These are phyloP conservation scores for Drosophila emarginata DNA, from an alignment of 2,888 invertebrate genomes.

Conservation along the genomic window DNA sequence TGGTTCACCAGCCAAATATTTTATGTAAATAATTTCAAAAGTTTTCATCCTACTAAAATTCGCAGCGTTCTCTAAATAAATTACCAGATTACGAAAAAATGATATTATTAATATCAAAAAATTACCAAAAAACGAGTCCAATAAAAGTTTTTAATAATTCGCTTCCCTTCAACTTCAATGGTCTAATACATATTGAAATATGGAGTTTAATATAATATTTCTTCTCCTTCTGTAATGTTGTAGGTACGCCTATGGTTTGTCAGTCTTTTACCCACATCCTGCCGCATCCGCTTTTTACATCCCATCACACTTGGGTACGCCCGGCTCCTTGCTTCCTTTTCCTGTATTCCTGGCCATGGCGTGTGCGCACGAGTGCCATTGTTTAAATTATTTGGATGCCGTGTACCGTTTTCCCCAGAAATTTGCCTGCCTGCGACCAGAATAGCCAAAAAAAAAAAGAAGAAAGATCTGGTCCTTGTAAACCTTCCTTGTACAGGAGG, in stretches of 20 bases:
- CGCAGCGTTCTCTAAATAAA: no score
- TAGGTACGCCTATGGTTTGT: slow-evolving; percentile 6
- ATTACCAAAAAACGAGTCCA: no score
- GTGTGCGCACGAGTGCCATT: slow-evolving; percentile 74
- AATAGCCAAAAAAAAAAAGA: not conserved
- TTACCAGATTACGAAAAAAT: no score
- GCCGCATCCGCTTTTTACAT: slow-evolving; percentile 17
- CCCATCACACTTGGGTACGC: slow-evolving; percentile 22
- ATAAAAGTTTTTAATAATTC: no score
- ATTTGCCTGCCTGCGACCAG: slow-evolving; percentile 21
- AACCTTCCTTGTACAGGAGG: slow-evolving; percentile 15
- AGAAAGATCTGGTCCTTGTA: slow-evolving; percentile 7
- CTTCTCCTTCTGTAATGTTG: not conserved
- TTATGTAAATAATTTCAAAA: not conserved
- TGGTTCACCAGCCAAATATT: not conserved
- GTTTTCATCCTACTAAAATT: no score
- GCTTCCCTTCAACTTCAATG: no score
- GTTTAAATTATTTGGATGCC: slow-evolving; percentile 71
- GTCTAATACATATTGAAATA: no score
- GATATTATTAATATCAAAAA: no score
- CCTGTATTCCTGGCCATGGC: slow-evolving; percentile 43
- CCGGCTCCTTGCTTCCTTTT: slow-evolving; percentile 7
- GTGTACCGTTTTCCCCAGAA: slow-evolving; percentile 49
- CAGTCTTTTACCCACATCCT: not conserved
- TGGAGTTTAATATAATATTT: no score